These are phyloP conservation scores for Oophaga pumilio DNA, from an alignment of 2,113 vertebrate genomes.

Conservation along the genomic window DNA sequence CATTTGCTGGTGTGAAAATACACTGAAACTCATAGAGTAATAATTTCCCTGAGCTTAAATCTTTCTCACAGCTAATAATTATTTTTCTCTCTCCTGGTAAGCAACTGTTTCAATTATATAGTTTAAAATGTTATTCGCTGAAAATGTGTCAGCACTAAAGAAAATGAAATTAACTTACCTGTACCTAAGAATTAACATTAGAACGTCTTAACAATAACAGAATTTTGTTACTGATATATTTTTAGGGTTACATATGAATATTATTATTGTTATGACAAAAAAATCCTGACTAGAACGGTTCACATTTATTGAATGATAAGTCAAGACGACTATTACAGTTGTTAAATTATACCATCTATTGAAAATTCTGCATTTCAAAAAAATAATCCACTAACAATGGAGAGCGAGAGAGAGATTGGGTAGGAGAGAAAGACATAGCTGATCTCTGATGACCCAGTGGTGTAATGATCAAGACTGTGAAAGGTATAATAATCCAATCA, in stretches of 20 bases:
- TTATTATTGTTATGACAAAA: background rate
- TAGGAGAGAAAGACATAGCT: too few species aligned
- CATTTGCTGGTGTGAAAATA: slow-evolving; percentile 7
- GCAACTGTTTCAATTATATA: slow-evolving; percentile 38
- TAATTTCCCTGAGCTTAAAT: slow-evolving; percentile 28
- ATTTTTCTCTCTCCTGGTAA: slow-evolving; percentile 40
- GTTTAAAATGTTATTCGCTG: slow-evolving; percentile 19
- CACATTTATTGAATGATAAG: background rate
- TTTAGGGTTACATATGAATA: background rate
- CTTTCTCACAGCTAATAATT: slow-evolving; percentile 47
- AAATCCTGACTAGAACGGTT: background rate
- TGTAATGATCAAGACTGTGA: too few species aligned
- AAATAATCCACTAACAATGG: too few species aligned
- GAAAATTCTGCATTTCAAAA: too few species aligned
- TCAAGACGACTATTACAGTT: background rate
- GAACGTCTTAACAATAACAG: background rate
- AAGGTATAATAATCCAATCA: too few species aligned
- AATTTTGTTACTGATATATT: background rate
- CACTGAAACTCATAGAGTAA: slow-evolving; percentile 26
- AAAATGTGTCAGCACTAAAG: slow-evolving; percentile 30
- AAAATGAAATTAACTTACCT: background rate
- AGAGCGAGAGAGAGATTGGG: too few species aligned
- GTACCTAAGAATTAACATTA: background rate
- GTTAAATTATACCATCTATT: background rate
- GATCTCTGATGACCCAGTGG: too few species aligned